A percentile compares a stretch with the other conserved stretches of the same genome.
phyloP scores from a whole-genome alignment of 2,113 vertebrate species.

The Loxodonta africana region DNA sequence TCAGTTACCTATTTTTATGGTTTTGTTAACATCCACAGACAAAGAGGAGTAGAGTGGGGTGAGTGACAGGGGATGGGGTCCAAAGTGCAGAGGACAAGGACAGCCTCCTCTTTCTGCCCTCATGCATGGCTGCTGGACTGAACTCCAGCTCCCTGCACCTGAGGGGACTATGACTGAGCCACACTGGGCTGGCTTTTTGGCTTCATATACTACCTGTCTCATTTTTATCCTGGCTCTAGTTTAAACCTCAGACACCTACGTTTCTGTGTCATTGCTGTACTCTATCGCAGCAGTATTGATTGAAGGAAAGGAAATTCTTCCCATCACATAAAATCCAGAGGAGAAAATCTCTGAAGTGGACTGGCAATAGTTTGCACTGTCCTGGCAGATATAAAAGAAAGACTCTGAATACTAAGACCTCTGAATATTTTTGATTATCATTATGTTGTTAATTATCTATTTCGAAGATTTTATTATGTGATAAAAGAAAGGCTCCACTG shows the following conservation, averaged over 20 bases:
- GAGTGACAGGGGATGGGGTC: neutral
- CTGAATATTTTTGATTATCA: neutral
- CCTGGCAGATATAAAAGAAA: neutral
- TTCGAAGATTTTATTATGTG: neutral
- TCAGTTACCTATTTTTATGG: neutral
- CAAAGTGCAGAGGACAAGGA: accelerated
- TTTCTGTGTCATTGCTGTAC: neutral
- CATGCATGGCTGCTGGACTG: neutral
- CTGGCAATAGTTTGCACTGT: neutral
- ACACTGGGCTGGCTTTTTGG: neutral
- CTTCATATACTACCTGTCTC: neutral
- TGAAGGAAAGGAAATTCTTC: neutral
- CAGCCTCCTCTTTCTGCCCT: neutral
- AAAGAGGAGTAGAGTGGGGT: neutral
- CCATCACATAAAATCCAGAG: neutral
- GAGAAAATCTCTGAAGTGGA: neutral
- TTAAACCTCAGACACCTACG: neutral
- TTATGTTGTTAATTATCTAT: neutral
- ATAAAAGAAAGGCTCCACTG: neutral
- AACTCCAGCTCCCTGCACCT: neutral
- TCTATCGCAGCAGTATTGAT: neutral
- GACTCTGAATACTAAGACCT: neutral
- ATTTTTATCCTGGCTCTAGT: neutral
- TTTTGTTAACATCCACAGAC: neutral
- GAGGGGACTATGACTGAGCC: neutral